Base-by-base conservation (phyloP, 2,797 vertebrate species). In the Coluber constrictor region DNA sequence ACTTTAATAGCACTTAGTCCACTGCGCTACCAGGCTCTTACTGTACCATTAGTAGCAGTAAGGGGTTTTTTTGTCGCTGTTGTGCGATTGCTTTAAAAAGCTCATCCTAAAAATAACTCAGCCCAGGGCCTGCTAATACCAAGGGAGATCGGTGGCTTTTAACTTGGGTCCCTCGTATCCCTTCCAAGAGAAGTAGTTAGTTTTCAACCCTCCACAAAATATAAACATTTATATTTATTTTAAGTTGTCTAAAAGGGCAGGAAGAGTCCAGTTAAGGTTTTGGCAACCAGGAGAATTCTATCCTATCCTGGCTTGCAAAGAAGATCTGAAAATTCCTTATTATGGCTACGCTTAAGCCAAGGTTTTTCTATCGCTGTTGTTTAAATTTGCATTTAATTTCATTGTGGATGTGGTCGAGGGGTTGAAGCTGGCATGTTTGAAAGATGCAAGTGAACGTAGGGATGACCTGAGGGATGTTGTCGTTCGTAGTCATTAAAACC, bases 51-150 rank as follows among this genome's bases (percentile, higher is more conserved):
- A 15, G 63, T 16, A 7, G n/a, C n/a, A 32, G n/a, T 32, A 70
- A 32, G 3, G 0, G 93, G 90, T 91, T 95, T 93, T 93, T 55
- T 1, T 95, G 91, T 91, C 70, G 91, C 79, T 55, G 89, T 83
- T 55, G 32, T 90, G 29, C 23, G 32, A 16, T 59, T 32, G 83
- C 90, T 87, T 90, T 59, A 0, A 15, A 32, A 92, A 94, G 86
- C 92, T 59, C 93, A 66, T 27, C 61, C 0, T 4, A 83, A 96
- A 88, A 90, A 88, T 70, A 60, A 59, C 16, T 55, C 8, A 92
- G 59, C 0, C 12, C 27, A 27, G 89, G 5, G 5, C 47, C 56
- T 55, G 92, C 87, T 70, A 93, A 93, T 94, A 92, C 91, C 88
- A 43, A 93, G 27, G 91, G 94, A 83, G 91, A 94, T 90, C 86